Base-by-base conservation (phyloP, 64 coral and sea anemone genomes). In the Montipora capricornis region DNA sequence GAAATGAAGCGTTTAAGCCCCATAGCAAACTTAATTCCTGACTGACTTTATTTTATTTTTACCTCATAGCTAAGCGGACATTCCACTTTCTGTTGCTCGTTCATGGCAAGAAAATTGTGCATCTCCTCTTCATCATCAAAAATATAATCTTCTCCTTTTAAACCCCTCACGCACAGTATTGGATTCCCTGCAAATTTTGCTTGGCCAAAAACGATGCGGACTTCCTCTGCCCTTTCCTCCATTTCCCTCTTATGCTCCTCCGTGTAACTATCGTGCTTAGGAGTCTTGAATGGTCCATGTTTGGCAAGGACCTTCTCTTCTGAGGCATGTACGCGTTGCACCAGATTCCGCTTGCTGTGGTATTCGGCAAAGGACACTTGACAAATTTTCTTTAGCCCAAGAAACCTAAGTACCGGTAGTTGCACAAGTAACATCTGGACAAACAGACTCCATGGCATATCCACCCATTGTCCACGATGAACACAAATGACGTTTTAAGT, bases 401-500 rank as follows among this genome's bases (percentile, higher is more conserved):
- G 82, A 22, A 68, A 10, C 47, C 82, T 85, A 11, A 47, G 19
- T 1, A 26, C 24, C 24, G 24, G 24, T 29, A 85, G 55, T 29
- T 80, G 80, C 13, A 86, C 80, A 37, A 92, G 6, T 58, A 50
- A 84, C 80, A 92, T 84, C 2, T 37, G 20, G 13, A 92, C 90
- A 5, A 92, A 8, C 29, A 68, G 51, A 92, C 73, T 84, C 16
- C 67, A 45, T 15, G 90, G 90, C 55, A 73, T 69, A 84, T 76
- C 90, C 16, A 20, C 80, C 90, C 90, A 47, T 92, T 85, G 26
- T 92, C 90, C 20, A 92, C 80, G 5, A 92, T 45, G 60, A 85
- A 85, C 49, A 85, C 80, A 77, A 92, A 92, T 7, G 81, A 80
- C 82, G 75, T 49, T 48, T 92, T 92, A 7, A 92, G 67, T 26